Evolutionary conservation across 2,113 vertebrate species (phyloP).

Genomic region (Tichodroma muraria): DNA sequence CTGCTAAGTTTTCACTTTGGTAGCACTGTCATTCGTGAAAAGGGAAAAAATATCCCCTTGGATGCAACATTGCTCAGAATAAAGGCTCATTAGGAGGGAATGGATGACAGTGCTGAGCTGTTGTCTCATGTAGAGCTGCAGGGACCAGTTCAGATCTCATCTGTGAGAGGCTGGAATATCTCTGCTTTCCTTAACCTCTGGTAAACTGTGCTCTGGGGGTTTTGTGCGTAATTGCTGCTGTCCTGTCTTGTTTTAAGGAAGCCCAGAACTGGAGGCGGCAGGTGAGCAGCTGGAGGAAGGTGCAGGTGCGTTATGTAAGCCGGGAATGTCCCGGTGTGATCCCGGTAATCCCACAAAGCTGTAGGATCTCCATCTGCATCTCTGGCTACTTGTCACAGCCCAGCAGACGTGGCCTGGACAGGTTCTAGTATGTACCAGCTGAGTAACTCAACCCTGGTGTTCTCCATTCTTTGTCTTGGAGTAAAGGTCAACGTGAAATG

Average conservation of each 20-base stretch:
- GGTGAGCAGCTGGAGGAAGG: not conserved
- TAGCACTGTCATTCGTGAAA: not conserved
- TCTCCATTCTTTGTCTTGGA: not conserved
- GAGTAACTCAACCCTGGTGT: not conserved
- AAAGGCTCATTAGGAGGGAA: not conserved
- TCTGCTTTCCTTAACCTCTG: not conserved
- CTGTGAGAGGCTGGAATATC: not conserved
- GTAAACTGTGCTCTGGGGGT: accelerated
- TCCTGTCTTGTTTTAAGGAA: not conserved
- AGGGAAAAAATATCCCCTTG: not conserved
- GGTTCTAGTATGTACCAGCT: not conserved
- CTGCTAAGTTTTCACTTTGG: not conserved
- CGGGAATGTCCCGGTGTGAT: accelerated
- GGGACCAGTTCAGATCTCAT: not conserved
- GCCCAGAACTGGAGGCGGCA: not conserved
- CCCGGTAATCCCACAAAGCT: not conserved
- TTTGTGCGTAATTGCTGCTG: not conserved
- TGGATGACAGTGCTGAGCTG: not conserved
- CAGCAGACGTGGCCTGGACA: not conserved
- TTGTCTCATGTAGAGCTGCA: not conserved
- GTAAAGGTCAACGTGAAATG: not conserved
- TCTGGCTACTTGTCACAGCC: not conserved
- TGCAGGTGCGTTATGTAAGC: not conserved
- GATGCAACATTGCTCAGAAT: not conserved
- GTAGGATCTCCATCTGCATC: not conserved